These are phyloP conservation scores for Lypha dubia DNA, from an alignment of 2,888 invertebrate species.

Conservation along the genomic window DNA sequence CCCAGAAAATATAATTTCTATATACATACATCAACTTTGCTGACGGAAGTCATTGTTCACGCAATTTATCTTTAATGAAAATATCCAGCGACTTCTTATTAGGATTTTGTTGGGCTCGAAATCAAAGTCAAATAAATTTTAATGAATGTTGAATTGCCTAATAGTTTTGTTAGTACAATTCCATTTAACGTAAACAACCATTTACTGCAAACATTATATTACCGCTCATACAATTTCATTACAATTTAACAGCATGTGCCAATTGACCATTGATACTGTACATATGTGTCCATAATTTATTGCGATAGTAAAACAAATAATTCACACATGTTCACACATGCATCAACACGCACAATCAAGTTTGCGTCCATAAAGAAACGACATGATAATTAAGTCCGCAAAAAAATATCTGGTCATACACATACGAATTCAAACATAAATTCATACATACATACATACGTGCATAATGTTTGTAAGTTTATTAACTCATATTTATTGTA, in stretches of 20 bases:
- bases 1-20: too few relatives aligned
- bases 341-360: background rate
- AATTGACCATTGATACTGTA: conserved; percentile 35
- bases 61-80: too few relatives aligned
- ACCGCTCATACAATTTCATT: background rate
- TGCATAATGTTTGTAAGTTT: too few relatives aligned
- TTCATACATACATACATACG: too few relatives aligned
- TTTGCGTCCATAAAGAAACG: background rate
- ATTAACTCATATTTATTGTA: background rate
- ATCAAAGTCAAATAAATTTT: too few relatives aligned
- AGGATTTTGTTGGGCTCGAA: too few relatives aligned
- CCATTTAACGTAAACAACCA: too few relatives aligned
- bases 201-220: background rate
- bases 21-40: too few relatives aligned
- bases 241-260: conserved; percentile 14
- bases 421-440: background rate
- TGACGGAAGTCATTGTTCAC: too few relatives aligned
- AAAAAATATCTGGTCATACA: background rate
- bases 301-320: conserved; percentile 20
- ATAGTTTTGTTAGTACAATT: too few relatives aligned
- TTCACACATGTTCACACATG: conserved; percentile 14
- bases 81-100: too few relatives aligned
- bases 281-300: conserved; percentile 25
- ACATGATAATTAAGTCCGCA: conserved; percentile 3
- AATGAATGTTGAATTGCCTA: too few relatives aligned